These are phyloP conservation scores for Cottoperca gobio DNA, from an alignment of 2,797 vertebrate species.

Conservation along the genomic window DNA sequence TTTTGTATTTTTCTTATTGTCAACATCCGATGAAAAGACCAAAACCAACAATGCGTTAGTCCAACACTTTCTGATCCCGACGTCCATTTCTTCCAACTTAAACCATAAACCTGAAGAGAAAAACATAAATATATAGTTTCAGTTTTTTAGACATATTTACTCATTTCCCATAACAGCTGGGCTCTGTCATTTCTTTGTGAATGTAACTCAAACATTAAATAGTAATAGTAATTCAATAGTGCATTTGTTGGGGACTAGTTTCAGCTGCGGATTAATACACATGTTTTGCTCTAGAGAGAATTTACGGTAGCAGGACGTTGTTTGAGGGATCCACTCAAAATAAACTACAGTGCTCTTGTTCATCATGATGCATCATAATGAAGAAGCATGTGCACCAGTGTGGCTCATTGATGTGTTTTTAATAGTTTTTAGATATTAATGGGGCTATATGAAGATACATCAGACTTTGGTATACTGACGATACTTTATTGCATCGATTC, in stretches of 20 bases:
- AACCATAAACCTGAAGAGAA: too few species aligned
- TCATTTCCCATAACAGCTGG: not conserved
- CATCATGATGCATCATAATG: not conserved
- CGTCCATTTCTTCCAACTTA: too few species aligned
- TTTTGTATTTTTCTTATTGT: not conserved
- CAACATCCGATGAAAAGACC: not conserved
- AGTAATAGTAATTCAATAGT: too few species aligned
- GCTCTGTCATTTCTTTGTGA: not conserved
- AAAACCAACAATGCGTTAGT: not conserved
- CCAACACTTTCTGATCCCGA: not conserved
- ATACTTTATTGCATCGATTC: not conserved
- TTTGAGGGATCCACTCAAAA: not conserved
- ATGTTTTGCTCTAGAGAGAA: not conserved
- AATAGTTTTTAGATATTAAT: not conserved
- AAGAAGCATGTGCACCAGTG: not conserved
- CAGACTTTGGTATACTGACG: not conserved
- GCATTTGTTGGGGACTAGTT: not conserved
- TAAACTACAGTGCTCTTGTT: not conserved
- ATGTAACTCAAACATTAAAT: not conserved
- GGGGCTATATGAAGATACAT: not conserved
- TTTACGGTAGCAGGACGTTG: not conserved
- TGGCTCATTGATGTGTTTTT: not conserved
- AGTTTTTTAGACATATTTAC: not conserved
- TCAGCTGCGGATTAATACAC: not conserved
- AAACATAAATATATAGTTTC: not conserved